Evolutionary conservation across 2,113 vertebrate species (phyloP).

Genomic region (Triplophysa siluroides): DNA sequence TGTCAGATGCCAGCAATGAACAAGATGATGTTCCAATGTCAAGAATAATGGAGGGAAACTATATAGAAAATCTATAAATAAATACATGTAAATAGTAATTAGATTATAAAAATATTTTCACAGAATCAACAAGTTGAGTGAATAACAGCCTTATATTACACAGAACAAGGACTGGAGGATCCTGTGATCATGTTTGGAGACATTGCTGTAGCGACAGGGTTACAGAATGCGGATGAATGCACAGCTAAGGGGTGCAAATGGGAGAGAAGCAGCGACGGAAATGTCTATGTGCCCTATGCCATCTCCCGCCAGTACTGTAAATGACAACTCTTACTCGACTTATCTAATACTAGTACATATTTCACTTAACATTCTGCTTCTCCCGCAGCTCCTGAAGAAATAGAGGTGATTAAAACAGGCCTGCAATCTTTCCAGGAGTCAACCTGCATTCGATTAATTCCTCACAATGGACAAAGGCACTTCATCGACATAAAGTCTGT

Average conservation of each 20-base stretch:
- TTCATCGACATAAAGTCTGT: conserved; percentile 67
- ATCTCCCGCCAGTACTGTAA: conserved; percentile 43
- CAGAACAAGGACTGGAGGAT: conserved; percentile 19
- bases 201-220: conserved; percentile 28
- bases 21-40: conserved; percentile 62
- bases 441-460: conserved; percentile 71
- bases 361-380: background rate
- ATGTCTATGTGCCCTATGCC: conserved; percentile 34
- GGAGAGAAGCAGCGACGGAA: background rate
- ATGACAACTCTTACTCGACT: background rate
- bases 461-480: conserved; percentile 40
- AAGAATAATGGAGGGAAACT: conserved; percentile 65
- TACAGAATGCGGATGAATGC: conserved; percentile 63
- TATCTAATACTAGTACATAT: background rate
- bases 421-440: conserved; percentile 60
- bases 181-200: conserved; percentile 51
- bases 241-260: conserved; percentile 46
- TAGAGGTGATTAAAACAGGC: conserved; percentile 17
- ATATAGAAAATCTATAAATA: conserved; percentile 58
- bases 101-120: background rate
- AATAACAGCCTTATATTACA: conserved; percentile 44
- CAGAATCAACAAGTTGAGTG: background rate
- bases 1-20: conserved; percentile 55
- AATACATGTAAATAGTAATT: too few relatives aligned
- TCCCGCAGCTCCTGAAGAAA: conserved; percentile 57